Evolutionary conservation across 2,113 vertebrate genomes (phyloP), one percentile per base, ranked within the genome.

Genomic region (Epinephelus cyanopodus): DNA sequence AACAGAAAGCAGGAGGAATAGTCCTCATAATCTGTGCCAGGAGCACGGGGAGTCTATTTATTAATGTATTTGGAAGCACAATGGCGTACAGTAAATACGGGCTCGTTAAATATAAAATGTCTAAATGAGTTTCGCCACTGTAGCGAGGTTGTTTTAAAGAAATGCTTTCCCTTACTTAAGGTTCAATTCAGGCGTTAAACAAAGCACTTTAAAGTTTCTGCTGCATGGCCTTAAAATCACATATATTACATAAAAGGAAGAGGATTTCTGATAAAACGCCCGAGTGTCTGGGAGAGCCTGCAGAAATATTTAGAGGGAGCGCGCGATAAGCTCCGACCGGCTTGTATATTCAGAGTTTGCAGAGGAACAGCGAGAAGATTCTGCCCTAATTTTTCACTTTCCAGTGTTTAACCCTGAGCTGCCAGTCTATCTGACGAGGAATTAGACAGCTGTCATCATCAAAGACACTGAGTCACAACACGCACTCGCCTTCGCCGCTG

Each of bases 241-340:
- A 87, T 74, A 62, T 60, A 76, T 81, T 81, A 83, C 54, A 72
- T 69, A 21, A 79, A 76, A n/a, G 37, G 15, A 27, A 86, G 74
- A 66, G 83, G 78, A 63, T 79, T 74, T 48, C 23, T 82, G 82
- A 85, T 85, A 71, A 80, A 77, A 79, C 42, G 62, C 37, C 45
- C 15, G 33, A 37, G 33, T 79, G 27, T 18, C 52, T 23, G 37
- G 27, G 6, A 83, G 62, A 85, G 71, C 71, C 74, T 62, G 70
- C 45, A 61, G 79, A 63, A 76, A 63, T 75, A 76, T 85, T 87
- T 70, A 77, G 70, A 0, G 0, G 50, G 67, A 3, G 33, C 37
- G 33, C 0, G 1, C 19, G 77, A 84, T 84, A 86, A 82, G 67
- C 0, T 57, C 21, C 1, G 57, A 72, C 65, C 11, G 11, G 23